Evolutionary conservation across 2,888 invertebrate species (phyloP), one percentile per base, ranked within the genome.

Genomic region (Thymelicus acteon): DNA sequence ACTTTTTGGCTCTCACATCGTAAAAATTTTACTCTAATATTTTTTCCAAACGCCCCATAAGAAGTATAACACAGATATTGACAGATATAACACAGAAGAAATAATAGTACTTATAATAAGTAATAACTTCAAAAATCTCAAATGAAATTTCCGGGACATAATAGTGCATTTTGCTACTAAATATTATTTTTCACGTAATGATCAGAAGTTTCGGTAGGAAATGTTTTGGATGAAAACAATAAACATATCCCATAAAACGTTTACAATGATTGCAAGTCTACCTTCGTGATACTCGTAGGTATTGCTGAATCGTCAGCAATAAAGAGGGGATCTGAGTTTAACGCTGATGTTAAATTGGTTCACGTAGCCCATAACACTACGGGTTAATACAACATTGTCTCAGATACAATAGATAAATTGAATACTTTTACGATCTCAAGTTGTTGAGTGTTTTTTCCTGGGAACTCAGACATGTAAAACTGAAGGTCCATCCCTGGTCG

Each of bases 301-400:
- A 62, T 75, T 77, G 81, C 79, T 79, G 80, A 79, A 76, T 77
- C 75, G 75, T 72, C 78, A 78, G 77, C 60, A 73, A 77, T 78
- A 79, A 80, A 78, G 72, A 52, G 75, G 74, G 69, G 75, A 77
- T 74, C 77, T 75, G 78, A 76, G 77, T 76, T 79, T 76, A 77
- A 75, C 75, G 76, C 12, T 62, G 15, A 37, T 54, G 62, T 47
- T 62, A 75, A 75, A 81, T 81, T 83, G 76, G 77, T 78, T 84
- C 85, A 86, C 85, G 86, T 85, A 82, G 78, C 73, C 81, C 78
- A 75, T 82, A 82, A 84, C 79, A 77, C 79, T 77, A 75, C 76
- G 77, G 77, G 78, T 79, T 77, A 76, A 76, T 75, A 75, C 72
- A 60, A 72, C 72, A 64, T 73, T 71, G 72, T 73, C 71, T 67